These are phyloP conservation scores for Phataginus tricuspis DNA, from an alignment of 2,797 vertebrate genomes.

Conservation along the genomic window DNA sequence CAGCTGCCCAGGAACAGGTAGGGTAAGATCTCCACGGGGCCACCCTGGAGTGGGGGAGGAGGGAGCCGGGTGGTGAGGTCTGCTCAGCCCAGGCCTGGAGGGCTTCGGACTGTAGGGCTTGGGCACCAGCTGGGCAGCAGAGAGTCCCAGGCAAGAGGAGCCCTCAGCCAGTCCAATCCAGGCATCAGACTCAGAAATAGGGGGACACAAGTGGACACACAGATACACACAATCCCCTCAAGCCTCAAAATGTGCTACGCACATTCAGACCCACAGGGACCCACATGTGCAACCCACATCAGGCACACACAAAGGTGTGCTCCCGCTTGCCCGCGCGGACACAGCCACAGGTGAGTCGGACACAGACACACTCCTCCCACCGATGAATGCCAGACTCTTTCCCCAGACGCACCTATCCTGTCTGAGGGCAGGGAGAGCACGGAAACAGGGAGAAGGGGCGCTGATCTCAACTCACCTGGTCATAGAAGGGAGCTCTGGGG, in stretches of 20 bases:
- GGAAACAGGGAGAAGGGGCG: background rate
- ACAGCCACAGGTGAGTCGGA: background rate
- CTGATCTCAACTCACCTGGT: slow-evolving; percentile 87
- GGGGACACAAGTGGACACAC: background rate
- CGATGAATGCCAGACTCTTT: background rate
- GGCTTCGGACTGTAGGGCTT: background rate
- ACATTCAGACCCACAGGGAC: background rate
- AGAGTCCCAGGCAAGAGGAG: background rate
- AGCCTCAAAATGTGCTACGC: background rate
- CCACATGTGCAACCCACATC: background rate
- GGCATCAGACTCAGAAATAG: background rate
- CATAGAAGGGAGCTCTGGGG: slow-evolving; percentile 87
- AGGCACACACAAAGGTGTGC: background rate
- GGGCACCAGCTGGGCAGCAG: accelerated
- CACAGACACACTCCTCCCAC: background rate
- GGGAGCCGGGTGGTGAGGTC: background rate
- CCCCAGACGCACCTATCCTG: background rate
- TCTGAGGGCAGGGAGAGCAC: background rate
- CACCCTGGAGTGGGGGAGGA: slow-evolving; percentile 82
- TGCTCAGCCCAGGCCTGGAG: background rate
- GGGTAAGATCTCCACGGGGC: slow-evolving; percentile 92
- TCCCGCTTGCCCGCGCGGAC: background rate
- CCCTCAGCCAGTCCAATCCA: background rate
- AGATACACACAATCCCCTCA: background rate
- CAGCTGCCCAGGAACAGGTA: slow-evolving; percentile 93